phyloP scores from a whole-genome alignment of 2,797 vertebrate genomes.

The Eulemur mongoz region DNA sequence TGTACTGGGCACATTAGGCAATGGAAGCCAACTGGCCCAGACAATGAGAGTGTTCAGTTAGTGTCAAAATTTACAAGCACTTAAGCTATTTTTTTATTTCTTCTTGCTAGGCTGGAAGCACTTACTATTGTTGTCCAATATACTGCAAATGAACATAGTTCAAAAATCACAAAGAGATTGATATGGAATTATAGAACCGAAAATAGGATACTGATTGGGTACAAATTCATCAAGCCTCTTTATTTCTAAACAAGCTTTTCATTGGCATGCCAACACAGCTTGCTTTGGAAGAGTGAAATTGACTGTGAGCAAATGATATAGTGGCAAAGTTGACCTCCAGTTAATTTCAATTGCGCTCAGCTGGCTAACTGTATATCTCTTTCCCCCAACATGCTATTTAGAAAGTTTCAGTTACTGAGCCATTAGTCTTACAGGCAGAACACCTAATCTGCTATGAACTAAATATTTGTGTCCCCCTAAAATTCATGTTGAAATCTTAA shows the following conservation, averaged over 20 bases:
- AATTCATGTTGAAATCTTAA: not conserved
- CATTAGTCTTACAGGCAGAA: not conserved
- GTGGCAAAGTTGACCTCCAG: not conserved
- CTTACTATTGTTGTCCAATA: slow-evolving; percentile 39
- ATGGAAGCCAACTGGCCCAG: not conserved
- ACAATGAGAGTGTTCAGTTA: not conserved
- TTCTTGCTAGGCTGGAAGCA: slow-evolving; percentile 6
- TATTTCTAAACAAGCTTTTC: slow-evolving; percentile 39
- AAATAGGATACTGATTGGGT: slow-evolving; percentile 64
- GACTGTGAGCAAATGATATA: not conserved
- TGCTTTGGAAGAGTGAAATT: not conserved
- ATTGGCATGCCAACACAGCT: not conserved
- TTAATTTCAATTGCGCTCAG: slow-evolving; percentile 10
- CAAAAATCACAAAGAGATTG: slow-evolving; percentile 52
- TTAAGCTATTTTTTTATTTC: slow-evolving; percentile 48
- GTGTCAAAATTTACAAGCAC: not conserved
- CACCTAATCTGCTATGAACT: not conserved
- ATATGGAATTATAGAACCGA: slow-evolving; percentile 45
- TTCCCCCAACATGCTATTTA: not conserved
- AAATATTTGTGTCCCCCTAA: not conserved
- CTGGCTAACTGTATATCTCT: not conserved
- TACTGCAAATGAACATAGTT: slow-evolving; percentile 30
- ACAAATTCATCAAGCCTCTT: slow-evolving; percentile 58
- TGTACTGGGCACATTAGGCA: not conserved
- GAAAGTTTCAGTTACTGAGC: not conserved